Evolutionary conservation across 2,888 invertebrate species (phyloP), one percentile per base, ranked within the genome.

Genomic region (Pseudolycoriella hygida): DNA sequence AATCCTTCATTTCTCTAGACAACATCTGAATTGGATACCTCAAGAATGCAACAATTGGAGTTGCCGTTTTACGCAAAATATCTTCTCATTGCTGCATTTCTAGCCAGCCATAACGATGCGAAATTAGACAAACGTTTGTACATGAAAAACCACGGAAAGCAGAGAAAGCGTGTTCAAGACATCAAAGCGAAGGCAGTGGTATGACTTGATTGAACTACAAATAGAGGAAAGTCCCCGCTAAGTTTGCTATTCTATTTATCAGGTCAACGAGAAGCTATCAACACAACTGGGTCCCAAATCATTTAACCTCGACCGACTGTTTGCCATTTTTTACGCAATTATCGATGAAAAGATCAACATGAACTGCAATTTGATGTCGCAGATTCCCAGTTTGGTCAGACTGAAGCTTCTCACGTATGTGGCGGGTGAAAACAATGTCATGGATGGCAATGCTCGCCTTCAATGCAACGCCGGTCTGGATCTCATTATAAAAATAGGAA

Each of bases 101-200:
- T 94, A 48, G 93, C 93, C 1, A 93, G 93, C 30, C 87, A 92
- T 60, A 93, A 93, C 62, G 86, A 92, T 2, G 76, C 83, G 0
- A 86, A 84, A 53, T 80, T 85, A 52, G 94, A 94, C 59, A 87
- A 83, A 57, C 68, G 84, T 41, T 67, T 93, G 40, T 93, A 90
- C 60, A 75, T 87, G 62, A 90, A 90, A 64, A 64, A 77, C 53
- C 79, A 79, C 52, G 79, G 76, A 0, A 84, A 80, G 56, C 78
- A 76, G 53, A 72, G 71, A n/a, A 84, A 80, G 53, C 69, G 73
- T 38, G 54, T 73, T 50, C 73, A 73, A 51, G 71, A 71, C 50
- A 70, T 77, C 0, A 71, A 71, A 53, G 69, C 72, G 0, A 77
- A 74, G 55, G 75, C 73, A 3, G 78, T 69, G 61, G 61, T 62